Percentiles rank a stretch among this genome's conserved stretches.
Evolutionary conservation across 2,888 invertebrate species (phyloP).

Genomic region (Aleiodes alternator): DNA sequence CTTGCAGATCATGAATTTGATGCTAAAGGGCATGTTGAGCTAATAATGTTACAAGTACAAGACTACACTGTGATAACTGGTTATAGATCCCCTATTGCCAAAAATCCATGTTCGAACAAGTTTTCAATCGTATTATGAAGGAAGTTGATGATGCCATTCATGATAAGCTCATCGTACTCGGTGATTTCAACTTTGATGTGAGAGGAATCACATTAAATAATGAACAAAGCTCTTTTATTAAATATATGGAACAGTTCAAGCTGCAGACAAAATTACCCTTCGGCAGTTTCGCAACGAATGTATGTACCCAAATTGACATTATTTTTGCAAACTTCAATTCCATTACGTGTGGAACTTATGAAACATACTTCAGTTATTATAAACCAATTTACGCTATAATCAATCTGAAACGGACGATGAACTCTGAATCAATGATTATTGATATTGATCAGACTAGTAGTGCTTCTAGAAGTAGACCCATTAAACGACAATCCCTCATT

Average conservation of each 20-base stretch:
- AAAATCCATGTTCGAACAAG: constrained; percentile 1
- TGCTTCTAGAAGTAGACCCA: too few relatives aligned
- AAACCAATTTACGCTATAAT: background rate
- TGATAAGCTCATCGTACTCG: too few relatives aligned
- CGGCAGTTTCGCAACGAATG: constrained; percentile 25
- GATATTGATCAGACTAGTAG: too few relatives aligned
- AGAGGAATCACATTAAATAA: background rate
- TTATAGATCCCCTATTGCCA: constrained; percentile 2
- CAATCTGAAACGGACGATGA: background rate
- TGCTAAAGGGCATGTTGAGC: constrained; percentile 17
- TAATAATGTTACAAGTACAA: constrained; percentile 8
- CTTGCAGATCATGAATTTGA: background rate
- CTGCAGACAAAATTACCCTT: background rate
- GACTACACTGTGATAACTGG: background rate
- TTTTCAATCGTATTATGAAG: background rate
- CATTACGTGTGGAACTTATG: constrained; percentile 13
- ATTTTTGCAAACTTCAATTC: constrained; percentile 1
- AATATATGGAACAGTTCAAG: constrained; percentile 1
- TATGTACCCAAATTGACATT: constrained; percentile 36
- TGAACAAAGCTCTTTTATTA: background rate
- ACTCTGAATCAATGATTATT: too few relatives aligned
- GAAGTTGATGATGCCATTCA: background rate
- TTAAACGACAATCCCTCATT: too few relatives aligned
- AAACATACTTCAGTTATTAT: constrained; percentile 34
- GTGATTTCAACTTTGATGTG: too few relatives aligned